phyloP scores from a whole-genome alignment of 2,888 invertebrate species.

The Lasioglossum morio region DNA sequence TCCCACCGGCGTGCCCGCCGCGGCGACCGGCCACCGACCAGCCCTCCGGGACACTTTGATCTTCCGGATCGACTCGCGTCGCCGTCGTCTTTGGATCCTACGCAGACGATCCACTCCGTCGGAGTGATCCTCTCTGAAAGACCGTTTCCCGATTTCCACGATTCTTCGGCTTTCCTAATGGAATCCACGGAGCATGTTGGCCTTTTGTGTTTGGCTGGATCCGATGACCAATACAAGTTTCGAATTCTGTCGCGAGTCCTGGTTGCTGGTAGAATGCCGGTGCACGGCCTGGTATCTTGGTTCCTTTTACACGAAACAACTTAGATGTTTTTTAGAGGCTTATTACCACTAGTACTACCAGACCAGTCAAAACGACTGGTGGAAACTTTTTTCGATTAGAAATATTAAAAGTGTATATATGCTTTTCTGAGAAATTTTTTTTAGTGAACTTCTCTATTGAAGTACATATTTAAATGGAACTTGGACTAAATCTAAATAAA shows the following conservation, averaged over 20 bases:
- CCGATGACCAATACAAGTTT: not conserved
- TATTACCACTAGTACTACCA: too few relatives aligned
- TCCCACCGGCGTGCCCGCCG: not conserved
- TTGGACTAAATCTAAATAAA: too few relatives aligned
- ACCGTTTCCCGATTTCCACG: not conserved
- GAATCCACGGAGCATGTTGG: not conserved
- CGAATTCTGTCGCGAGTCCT: not conserved
- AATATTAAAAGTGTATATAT: too few relatives aligned
- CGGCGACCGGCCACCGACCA: not conserved
- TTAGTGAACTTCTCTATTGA: too few relatives aligned
- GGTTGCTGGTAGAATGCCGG: not conserved
- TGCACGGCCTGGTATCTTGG: too few relatives aligned
- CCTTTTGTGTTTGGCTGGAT: not conserved
- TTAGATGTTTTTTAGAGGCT: too few relatives aligned
- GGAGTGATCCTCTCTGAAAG: not conserved
- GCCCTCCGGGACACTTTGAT: constrained; percentile 57
- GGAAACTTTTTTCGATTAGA: too few relatives aligned
- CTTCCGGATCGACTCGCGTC: constrained; percentile 15
- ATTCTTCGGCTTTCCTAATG: not conserved
- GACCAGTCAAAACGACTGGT: too few relatives aligned
- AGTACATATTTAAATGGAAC: too few relatives aligned
- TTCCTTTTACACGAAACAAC: too few relatives aligned
- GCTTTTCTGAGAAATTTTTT: too few relatives aligned
- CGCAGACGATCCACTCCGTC: not conserved
- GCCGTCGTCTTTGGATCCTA: constrained; percentile 1